Percentiles rank a stretch among this genome's conserved stretches.
Evolutionary conservation across 2,797 vertebrate species (phyloP).

Genomic region (Urosaurus nigricauda): DNA sequence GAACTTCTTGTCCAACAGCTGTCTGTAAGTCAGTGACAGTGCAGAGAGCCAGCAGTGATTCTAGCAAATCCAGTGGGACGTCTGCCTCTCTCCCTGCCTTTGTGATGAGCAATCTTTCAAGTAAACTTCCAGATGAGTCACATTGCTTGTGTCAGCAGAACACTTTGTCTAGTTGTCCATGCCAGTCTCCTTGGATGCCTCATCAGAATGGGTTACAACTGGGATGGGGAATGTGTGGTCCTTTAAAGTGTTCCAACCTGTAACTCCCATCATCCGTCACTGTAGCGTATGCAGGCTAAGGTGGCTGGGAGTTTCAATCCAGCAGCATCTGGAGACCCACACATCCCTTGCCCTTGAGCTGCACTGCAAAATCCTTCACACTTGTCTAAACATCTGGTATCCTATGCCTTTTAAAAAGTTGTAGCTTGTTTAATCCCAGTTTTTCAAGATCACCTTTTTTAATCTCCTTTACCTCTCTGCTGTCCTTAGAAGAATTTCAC

Average conservation of each 20-base stretch:
- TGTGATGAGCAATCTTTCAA: not conserved
- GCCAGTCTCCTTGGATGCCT: not conserved
- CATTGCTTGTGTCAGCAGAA: not conserved
- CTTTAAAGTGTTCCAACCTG: not conserved
- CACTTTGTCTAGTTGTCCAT: not conserved
- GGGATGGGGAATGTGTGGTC: too few species aligned
- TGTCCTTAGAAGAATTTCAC: constrained; percentile 4
- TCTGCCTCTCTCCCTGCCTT: not conserved
- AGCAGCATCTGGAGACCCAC: not conserved
- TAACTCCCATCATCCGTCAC: too few species aligned
- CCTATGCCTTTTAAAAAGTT: not conserved
- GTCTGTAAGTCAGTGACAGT: not conserved
- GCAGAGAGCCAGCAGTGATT: not conserved
- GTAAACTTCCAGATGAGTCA: too few species aligned
- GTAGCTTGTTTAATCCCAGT: not conserved
- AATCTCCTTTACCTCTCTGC: not conserved
- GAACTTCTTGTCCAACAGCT: not conserved
- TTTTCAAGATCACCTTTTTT: not conserved
- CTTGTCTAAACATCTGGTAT: not conserved
- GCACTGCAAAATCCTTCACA: not conserved
- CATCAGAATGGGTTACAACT: not conserved
- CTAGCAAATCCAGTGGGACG: not conserved
- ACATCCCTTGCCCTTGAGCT: not conserved
- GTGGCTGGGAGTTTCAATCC: not conserved
- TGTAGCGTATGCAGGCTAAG: not conserved